Percentiles rank a stretch among this genome's conserved stretches.
Conservation (phyloP, 1,140 invertebrate species). For the Tyrophagus putrescentiae region DNA sequence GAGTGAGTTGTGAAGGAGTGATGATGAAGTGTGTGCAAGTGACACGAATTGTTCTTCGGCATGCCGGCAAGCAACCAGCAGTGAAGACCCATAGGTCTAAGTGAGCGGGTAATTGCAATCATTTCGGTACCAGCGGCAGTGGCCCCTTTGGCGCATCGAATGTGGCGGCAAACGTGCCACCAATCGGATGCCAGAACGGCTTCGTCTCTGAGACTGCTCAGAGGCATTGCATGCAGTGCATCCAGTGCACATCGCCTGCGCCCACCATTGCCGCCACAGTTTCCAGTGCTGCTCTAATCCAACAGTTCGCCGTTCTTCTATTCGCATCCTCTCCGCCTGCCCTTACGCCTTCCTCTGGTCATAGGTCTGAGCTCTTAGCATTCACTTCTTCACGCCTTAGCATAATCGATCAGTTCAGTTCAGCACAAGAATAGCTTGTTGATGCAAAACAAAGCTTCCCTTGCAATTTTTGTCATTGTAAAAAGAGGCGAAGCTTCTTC, state of each 20-base stretch:
- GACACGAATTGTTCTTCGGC: too few species aligned
- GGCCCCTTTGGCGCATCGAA: not conserved
- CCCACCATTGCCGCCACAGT: not conserved
- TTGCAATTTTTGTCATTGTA: too few species aligned
- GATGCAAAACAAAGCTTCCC: conserved; percentile 3
- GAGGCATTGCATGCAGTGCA: not conserved
- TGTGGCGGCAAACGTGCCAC: conserved; percentile 1
- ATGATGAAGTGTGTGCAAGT: too few species aligned
- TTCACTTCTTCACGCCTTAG: not conserved
- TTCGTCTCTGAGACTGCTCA: not conserved
- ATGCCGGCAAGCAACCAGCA: not conserved
- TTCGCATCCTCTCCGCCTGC: not conserved
- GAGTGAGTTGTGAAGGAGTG: too few species aligned
- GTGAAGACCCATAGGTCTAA: not conserved
- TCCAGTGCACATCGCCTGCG: not conserved
- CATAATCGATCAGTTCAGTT: not conserved
- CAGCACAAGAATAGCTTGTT: conserved; percentile 5
- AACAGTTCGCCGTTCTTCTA: conserved; percentile 10
- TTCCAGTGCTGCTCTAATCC: not conserved
- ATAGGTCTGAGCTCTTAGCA: too few species aligned
- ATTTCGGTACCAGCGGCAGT: too few species aligned
- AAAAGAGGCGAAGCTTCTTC: too few species aligned
- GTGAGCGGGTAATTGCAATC: too few species aligned
- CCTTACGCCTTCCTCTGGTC: too few species aligned
- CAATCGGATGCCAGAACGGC: conserved; percentile 4